These are phyloP conservation scores for Diabrotica undecimpunctata DNA, from an alignment of 1,140 invertebrate species.

Conservation along the genomic window DNA sequence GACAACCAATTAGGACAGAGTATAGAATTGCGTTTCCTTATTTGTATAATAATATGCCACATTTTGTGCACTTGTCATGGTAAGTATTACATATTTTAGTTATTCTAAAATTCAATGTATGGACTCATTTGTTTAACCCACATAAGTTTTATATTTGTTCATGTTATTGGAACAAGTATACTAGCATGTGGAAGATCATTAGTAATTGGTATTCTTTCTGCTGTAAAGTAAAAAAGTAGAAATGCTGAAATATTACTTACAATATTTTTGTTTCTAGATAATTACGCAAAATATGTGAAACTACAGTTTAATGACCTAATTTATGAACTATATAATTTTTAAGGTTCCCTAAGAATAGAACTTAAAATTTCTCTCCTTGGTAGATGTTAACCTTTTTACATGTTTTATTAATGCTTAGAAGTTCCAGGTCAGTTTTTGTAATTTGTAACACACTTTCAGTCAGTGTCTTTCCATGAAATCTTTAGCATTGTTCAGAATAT, in stretches of 20 bases:
- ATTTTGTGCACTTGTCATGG: constrained; percentile 93
- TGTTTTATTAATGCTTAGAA: no score
- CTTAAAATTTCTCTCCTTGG: no score
- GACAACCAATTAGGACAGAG: constrained; percentile 97
- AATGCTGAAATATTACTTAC: constrained; percentile 52
- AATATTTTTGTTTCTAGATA: constrained; percentile 11
- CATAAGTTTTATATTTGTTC: constrained; percentile 48
- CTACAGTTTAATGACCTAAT: no score
- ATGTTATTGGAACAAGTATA: constrained; percentile 33
- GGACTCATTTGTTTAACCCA: constrained; percentile 32
- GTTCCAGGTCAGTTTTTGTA: no score
- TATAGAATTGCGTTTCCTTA: constrained; percentile 99
- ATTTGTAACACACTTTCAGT: no score
- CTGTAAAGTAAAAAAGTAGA: constrained; percentile 45
- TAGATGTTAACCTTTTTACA: no score
- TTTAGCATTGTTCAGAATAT: no score
- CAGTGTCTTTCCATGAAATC: no score
- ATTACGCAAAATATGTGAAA: no score
- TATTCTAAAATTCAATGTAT: not conserved
- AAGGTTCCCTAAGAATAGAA: no score
- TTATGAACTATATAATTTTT: no score
- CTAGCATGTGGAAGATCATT: constrained; percentile 54
- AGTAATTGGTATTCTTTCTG: constrained; percentile 49
- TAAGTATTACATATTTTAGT: constrained; percentile 53
- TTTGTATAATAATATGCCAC: constrained; percentile 97